phyloP scores from a whole-genome alignment of 2,113 vertebrate genomes.

The Formicarius rufipectus region DNA sequence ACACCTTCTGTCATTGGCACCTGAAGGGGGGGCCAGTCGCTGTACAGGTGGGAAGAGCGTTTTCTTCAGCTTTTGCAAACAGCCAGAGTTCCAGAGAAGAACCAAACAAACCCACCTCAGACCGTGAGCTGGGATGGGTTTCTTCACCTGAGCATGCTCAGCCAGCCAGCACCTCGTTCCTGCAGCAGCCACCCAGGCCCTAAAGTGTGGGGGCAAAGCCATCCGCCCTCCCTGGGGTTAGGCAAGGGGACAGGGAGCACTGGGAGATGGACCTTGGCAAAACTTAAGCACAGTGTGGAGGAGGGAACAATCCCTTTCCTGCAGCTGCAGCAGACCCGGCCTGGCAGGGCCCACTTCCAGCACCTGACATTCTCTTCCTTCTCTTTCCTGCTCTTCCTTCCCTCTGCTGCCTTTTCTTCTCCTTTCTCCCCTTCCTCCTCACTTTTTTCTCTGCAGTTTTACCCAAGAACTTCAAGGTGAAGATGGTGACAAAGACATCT shows the following conservation, averaged over 20 bases:
- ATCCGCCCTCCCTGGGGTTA: neutral
- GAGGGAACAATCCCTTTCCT: neutral
- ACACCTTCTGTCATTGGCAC: constrained; percentile 63
- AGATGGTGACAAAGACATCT: constrained; percentile 93
- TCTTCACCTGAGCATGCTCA: constrained; percentile 59
- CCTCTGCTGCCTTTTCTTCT: constrained; percentile 48
- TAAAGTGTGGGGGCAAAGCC: constrained; percentile 13
- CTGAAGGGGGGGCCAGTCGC: constrained; percentile 50
- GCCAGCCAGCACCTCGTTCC: constrained; percentile 52
- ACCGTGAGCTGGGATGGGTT: constrained; percentile 13
- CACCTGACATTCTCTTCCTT: neutral
- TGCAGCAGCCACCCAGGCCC: constrained; percentile 62
- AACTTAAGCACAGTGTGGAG: constrained; percentile 43
- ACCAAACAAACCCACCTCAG: neutral
- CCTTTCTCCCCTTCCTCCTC: constrained; percentile 43
- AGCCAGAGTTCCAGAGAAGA: constrained; percentile 3
- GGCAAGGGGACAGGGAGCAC: neutral
- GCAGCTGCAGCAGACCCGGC: neutral
- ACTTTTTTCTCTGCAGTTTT: constrained; percentile 82
- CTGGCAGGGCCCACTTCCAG: neutral
- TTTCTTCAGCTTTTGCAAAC: constrained; percentile 66
- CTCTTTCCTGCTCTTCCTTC: constrained; percentile 42
- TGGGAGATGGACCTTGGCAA: constrained; percentile 11
- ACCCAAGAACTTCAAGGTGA: constrained; percentile 97
- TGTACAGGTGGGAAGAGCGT: constrained; percentile 71